Conservation (phyloP, 2,888 invertebrate species). For the Scaptodrosophila latifasciaeformis region DNA sequence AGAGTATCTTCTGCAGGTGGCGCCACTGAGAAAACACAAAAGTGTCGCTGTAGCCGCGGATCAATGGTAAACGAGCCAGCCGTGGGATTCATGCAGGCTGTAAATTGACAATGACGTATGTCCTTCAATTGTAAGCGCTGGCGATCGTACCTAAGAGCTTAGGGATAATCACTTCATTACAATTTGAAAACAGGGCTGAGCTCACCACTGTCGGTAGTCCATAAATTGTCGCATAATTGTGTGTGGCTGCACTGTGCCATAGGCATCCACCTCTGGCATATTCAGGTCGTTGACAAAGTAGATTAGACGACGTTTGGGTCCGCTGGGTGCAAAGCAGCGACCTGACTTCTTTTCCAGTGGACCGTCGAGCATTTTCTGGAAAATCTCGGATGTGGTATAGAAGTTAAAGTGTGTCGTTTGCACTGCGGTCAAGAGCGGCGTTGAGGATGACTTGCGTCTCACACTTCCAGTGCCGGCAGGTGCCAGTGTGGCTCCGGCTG, state of each 20-base stretch:
- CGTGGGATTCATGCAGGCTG: constrained; percentile 97
- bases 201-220: constrained; percentile 94
- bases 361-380: constrained; percentile 91
- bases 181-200: too few species aligned
- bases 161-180: too few species aligned
- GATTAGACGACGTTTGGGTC: constrained; percentile 84
- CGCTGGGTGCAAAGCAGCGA: constrained; percentile 93
- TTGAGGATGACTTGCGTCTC: constrained; percentile 75
- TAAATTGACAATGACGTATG: constrained; percentile 94
- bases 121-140: constrained; percentile 89
- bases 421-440: constrained; percentile 54
- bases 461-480: constrained; percentile 9
- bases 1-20: constrained; percentile 89
- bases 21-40: constrained; percentile 89
- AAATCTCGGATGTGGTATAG: constrained; percentile 93
- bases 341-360: constrained; percentile 97
- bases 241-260: constrained; percentile 96
- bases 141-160: constrained; percentile 80
- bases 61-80: constrained; percentile 98
- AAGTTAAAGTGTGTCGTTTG: constrained; percentile 82
- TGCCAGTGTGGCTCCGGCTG: constrained; percentile 7
- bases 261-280: constrained; percentile 97
- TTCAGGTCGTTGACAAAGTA: constrained; percentile 98
- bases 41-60: constrained; percentile 91
- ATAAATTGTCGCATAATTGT: constrained; percentile 94